phyloP scores from a whole-genome alignment of 2,797 vertebrate genomes.

The Cuniculus paca region DNA sequence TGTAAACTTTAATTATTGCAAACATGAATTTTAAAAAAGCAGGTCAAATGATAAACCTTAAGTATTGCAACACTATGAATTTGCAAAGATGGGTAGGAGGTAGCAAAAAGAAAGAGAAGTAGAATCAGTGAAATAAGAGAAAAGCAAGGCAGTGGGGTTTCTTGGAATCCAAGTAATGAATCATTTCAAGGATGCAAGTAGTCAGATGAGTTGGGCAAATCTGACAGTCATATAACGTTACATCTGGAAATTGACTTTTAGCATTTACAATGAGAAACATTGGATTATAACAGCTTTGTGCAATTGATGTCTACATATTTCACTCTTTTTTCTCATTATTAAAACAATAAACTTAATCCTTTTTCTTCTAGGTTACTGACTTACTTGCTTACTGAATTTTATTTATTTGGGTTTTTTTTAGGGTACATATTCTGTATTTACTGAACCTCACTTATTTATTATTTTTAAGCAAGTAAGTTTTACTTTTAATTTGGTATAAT shows the following conservation, averaged over 20 bases:
- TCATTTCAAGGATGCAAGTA: neutral
- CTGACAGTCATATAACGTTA: neutral
- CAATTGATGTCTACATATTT: neutral
- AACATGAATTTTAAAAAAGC: neutral
- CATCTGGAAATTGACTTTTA: neutral
- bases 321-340: neutral
- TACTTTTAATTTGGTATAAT: slow-evolving; percentile 18
- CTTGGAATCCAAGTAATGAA: neutral
- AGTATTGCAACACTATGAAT: neutral
- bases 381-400: neutral
- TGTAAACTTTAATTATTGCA: neutral
- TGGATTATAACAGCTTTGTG: neutral
- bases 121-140: neutral
- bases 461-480: neutral
- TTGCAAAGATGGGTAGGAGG: neutral
- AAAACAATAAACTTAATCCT: neutral
- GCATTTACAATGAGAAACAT: neutral
- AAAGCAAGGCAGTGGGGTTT: neutral
- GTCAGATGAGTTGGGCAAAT: neutral
- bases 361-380: neutral
- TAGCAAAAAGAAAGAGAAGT: neutral
- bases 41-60: neutral
- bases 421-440: neutral
- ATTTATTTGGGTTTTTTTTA: slow-evolving; percentile 40
- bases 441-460: slow-evolving; percentile 8